These are phyloP conservation scores for Anolis apletophallus DNA, from an alignment of 2,797 vertebrate genomes.

Conservation along the genomic window DNA sequence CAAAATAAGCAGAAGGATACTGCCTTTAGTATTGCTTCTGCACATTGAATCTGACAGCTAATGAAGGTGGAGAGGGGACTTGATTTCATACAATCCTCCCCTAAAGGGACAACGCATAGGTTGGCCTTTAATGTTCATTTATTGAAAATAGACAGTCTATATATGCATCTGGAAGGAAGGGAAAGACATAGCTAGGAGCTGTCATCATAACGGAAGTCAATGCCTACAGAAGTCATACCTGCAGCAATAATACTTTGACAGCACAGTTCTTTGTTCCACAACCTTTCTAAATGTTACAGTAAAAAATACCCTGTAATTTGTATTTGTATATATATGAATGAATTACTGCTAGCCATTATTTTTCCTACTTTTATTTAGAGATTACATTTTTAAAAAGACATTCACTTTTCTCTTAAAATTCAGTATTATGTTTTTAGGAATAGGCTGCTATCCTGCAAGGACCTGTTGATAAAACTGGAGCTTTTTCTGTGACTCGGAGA, in stretches of 20 bases:
- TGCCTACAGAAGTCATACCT: constrained; percentile 14
- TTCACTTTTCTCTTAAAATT: constrained; percentile 7
- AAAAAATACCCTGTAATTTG: constrained; percentile 21
- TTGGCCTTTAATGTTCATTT: neutral
- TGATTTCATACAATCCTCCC: neutral
- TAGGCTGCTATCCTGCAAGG: neutral
- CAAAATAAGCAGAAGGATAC: neutral
- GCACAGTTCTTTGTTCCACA: constrained; percentile 39
- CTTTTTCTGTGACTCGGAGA: constrained; percentile 2
- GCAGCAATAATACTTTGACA: constrained; percentile 40
- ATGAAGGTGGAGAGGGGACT: neutral
- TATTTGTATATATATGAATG: constrained; percentile 20
- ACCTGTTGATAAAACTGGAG: constrained; percentile 4
- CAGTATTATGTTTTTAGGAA: neutral
- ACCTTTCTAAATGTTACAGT: constrained; percentile 21
- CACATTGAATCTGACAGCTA: neutral
- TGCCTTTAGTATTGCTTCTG: neutral
- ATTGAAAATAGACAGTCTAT: constrained; percentile 1
- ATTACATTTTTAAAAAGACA: neutral
- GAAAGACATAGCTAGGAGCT: neutral
- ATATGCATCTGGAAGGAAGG: constrained; percentile 11
- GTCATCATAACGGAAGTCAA: neutral
- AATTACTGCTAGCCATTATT: constrained; percentile 3
- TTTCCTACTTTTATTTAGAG: constrained; percentile 17
- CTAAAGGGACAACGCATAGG: neutral